Evolutionary conservation across 2,888 invertebrate genomes (phyloP).

Genomic region (Steinernema carpocapsae): DNA sequence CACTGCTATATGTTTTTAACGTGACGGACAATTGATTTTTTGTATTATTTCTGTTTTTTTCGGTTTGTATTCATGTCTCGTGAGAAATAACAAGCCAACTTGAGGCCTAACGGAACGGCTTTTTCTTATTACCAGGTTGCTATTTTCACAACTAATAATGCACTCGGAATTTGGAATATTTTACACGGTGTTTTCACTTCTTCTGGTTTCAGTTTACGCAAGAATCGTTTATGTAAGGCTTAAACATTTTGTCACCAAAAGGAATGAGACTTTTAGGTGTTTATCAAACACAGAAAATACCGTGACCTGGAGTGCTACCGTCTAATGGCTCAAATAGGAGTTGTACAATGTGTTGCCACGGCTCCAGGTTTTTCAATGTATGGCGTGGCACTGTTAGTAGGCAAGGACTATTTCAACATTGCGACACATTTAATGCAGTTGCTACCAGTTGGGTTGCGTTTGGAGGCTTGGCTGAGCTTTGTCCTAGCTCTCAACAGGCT

Average conservation of each 20-base stretch:
- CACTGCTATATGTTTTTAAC: not conserved
- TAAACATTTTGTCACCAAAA: not conserved
- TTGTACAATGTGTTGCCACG: not conserved
- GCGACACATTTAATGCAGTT: not conserved
- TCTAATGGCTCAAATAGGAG: not conserved
- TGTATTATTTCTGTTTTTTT: no score
- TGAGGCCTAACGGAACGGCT: no score
- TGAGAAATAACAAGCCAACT: no score
- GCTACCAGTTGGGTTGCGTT: not conserved
- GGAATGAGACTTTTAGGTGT: not conserved
- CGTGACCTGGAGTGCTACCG: slow-evolving; percentile 5
- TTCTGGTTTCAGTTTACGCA: not conserved
- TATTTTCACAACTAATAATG: no score
- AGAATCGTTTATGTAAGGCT: slow-evolving; percentile 8
- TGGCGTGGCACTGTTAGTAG: not conserved
- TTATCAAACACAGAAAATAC: not conserved
- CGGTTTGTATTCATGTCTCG: no score
- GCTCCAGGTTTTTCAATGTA: not conserved
- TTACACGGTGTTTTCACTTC: no score
- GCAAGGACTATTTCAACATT: not conserved
- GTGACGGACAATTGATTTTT: not conserved
- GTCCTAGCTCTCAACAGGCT: slow-evolving; percentile 10
- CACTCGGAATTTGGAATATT: not conserved
- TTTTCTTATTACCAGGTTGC: no score
- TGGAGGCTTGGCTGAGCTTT: not conserved